A percentile compares a stretch with the other conserved stretches of the same genome.
phyloP scores from a whole-genome alignment of 35 echinoderm and acorn worm genomes.

The Ptychodera flava region DNA sequence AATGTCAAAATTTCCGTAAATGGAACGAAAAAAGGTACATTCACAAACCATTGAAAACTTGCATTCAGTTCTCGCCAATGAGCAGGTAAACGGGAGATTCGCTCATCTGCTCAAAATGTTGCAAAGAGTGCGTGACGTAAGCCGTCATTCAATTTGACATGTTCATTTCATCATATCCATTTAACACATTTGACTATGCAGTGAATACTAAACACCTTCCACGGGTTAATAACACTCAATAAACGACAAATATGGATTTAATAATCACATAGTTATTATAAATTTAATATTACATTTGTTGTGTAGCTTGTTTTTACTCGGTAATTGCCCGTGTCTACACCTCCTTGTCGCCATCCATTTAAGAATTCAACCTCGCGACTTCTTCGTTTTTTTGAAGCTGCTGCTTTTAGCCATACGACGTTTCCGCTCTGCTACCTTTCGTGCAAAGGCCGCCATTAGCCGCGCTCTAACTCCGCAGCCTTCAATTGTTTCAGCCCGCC shows the following conservation, averaged over 20 bases:
- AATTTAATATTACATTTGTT: conserved; percentile 2
- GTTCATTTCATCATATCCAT: background rate
- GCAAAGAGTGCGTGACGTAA: background rate
- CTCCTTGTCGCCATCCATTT: background rate
- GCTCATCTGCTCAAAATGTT: background rate
- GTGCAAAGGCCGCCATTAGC: background rate
- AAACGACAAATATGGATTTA: background rate
- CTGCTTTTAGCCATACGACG: background rate
- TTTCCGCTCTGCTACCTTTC: background rate
- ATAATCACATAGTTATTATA: background rate
- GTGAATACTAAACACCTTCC: background rate
- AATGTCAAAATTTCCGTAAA: no score
- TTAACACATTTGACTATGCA: background rate
- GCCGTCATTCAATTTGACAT: background rate
- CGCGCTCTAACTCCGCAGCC: background rate
- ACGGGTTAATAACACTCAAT: background rate
- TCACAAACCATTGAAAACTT: no score
- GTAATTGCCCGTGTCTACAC: background rate
- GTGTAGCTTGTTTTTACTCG: background rate
- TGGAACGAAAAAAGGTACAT: no score
- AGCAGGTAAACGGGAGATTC: no score
- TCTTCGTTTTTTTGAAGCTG: background rate
- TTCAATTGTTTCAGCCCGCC: background rate
- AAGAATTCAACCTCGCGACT: background rate
- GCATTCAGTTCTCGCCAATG: no score